Percentiles rank a stretch among this genome's conserved stretches.
phyloP scores from a whole-genome alignment of 2,113 vertebrate species.

The Myotis brandtii region DNA sequence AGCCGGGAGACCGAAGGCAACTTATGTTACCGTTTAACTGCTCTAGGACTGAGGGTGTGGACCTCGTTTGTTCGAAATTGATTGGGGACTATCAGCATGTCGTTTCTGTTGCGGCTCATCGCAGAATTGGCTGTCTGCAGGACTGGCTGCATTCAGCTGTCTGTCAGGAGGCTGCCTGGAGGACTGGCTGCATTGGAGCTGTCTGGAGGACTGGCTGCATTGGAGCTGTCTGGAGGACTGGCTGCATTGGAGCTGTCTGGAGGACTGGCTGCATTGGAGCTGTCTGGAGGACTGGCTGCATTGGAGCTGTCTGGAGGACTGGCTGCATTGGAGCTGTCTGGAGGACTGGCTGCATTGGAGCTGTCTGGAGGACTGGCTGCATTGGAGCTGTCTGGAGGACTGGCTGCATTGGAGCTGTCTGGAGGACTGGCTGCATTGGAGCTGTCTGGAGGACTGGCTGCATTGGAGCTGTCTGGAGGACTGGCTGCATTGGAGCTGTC shows the following conservation, averaged over 20 bases:
- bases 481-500: not conserved
- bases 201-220: no score
- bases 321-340: not conserved
- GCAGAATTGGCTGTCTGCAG: not conserved
- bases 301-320: not conserved
- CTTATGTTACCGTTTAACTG: not conserved
- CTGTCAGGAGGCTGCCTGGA: not conserved
- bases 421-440: not conserved
- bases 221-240: not conserved
- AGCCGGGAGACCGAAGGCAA: not conserved
- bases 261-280: no score
- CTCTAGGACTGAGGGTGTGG: not conserved
- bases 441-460: no score
- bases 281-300: not conserved
- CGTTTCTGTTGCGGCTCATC: not conserved
- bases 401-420: not conserved
- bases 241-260: no score
- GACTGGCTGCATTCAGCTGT: not conserved
- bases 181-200: no score
- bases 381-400: no score
- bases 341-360: no score
- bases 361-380: not conserved
- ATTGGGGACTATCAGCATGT: not conserved
- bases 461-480: no score
- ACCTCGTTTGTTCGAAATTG: fast-evolving